Base-by-base conservation (phyloP, 2,113 vertebrate species). In the Ictalurus furcatus region DNA sequence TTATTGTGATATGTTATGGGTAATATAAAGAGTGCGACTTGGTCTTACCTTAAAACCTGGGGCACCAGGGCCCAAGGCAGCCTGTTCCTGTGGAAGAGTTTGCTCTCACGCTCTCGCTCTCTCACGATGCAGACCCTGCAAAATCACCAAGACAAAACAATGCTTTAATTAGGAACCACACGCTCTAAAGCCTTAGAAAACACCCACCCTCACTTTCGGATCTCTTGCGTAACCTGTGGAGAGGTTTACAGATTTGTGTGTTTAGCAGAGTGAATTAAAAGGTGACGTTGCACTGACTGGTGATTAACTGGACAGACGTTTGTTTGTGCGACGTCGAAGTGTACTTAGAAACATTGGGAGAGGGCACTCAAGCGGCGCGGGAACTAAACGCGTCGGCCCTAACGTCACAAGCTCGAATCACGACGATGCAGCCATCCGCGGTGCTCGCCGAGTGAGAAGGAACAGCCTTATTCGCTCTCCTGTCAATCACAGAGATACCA, bases 91-190 rank as follows among this genome's bases (percentile, higher is more conserved):
- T 87, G 28, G 92, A 93, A 92, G 92, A 94, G 92, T 93, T 93
- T 92, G 91, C 93, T 93, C 44, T 54, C 13, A 8, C 34, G 6
- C 81, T 2, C n/a, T 0, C 17, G 93, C 86, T 93, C 90, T 92
- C 93, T 93, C 90, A 91, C 93, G 89, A 92, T 93, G 94, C 94
- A 94, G 94, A 96, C 94, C 95, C 94, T 95, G 90, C 14, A 59
- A 63, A 63, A 73, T 59, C 88, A 86, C 6, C 67, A 69, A 37
- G 52, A 58, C 21, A 65, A 71, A 79, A 54, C 44, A 58, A 80
- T 17, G 76, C 67, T 58, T 87, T 79, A 85, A 88, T 87, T 80
- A 80, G n/a, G 85, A 86, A 85, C 81, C 73, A 87, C 69, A 83
- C 7, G 25, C 44, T 69, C 59, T n/a, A 17, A 85, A 65, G 54